A percentile compares a stretch with the other conserved stretches of the same genome.
These are phyloP conservation scores for Hypomecis punctinalis DNA, from an alignment of 2,888 invertebrate species.

Conservation along the genomic window DNA sequence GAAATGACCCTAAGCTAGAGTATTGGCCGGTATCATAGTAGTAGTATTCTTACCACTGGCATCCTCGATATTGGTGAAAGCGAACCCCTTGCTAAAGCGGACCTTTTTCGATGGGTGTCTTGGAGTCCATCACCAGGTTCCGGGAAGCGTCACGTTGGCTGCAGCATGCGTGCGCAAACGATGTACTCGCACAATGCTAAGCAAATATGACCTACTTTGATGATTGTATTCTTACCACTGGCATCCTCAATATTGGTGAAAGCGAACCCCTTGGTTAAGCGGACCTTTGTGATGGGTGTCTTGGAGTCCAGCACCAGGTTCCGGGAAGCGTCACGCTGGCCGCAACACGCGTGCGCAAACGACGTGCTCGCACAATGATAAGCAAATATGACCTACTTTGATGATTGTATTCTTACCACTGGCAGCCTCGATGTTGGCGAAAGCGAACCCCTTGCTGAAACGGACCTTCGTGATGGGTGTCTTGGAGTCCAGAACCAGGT, in stretches of 20 bases:
- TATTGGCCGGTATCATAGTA: too few relatives aligned
- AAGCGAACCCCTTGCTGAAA: conserved; percentile 92
- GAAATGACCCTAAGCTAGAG: too few relatives aligned
- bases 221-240: too few relatives aligned
- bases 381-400: too few relatives aligned
- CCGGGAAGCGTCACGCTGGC: too few relatives aligned
- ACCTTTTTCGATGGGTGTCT: conserved; percentile 91
- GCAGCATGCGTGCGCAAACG: conserved; percentile 91
- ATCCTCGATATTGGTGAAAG: conserved; percentile 91
- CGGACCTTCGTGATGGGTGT: conserved; percentile 91
- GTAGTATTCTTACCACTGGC: conserved; percentile 83
- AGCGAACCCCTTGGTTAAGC: too few relatives aligned
- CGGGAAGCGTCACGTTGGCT: conserved; percentile 91
- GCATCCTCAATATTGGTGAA: too few relatives aligned
- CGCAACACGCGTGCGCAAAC: too few relatives aligned
- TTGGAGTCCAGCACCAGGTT: too few relatives aligned
- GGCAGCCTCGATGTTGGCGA: conserved; percentile 91
- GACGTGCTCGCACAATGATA: too few relatives aligned
- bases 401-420: conserved; percentile 66
- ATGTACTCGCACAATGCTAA: conserved; percentile 90
- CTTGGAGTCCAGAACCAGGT: conserved; percentile 87
- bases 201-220: too few relatives aligned
- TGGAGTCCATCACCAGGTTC: conserved; percentile 87
- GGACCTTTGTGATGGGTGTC: too few relatives aligned
- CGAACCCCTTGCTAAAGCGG: conserved; percentile 91